A percentile compares a stretch with the other conserved stretches of the same genome.
These are phyloP conservation scores for Pteria penguin DNA, from an alignment of 2,888 invertebrate species.

Conservation along the genomic window DNA sequence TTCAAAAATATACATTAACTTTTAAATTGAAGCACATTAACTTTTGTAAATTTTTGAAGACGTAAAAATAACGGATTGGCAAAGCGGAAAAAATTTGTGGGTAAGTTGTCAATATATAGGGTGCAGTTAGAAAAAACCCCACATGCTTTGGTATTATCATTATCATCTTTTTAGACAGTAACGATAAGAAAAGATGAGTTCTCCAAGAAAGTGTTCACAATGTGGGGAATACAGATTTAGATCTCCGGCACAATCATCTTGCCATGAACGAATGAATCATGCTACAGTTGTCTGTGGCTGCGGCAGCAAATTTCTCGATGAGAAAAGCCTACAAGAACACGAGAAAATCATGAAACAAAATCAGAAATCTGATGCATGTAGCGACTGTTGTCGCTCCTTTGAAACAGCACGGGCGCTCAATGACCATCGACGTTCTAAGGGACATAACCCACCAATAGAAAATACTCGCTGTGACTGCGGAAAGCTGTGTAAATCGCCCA, in stretches of 20 bases:
- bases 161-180: no score
- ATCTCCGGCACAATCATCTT: constrained; percentile 23
- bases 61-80: no score
- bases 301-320: constrained; percentile 25
- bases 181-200: no score
- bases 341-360: constrained; percentile 15
- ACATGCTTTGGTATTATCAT: no score
- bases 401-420: neutral
- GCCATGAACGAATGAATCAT: constrained; percentile 39
- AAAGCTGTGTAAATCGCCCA: neutral
- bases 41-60: no score
- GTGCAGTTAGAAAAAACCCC: no score
- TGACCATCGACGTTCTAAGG: constrained; percentile 26
- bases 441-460: constrained; percentile 18
- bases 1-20: no score
- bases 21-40: no score
- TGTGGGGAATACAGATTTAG: neutral
- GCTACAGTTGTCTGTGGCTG: constrained; percentile 36
- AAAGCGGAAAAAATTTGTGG: no score
- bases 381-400: neutral
- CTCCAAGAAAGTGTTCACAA: no score
- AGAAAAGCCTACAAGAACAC: constrained; percentile 17
- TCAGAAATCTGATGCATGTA: constrained; percentile 20
- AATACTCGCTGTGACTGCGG: neutral
- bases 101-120: no score